These are phyloP conservation scores for Euschistus heros DNA, from an alignment of 1,140 invertebrate genomes.

Conservation along the genomic window DNA sequence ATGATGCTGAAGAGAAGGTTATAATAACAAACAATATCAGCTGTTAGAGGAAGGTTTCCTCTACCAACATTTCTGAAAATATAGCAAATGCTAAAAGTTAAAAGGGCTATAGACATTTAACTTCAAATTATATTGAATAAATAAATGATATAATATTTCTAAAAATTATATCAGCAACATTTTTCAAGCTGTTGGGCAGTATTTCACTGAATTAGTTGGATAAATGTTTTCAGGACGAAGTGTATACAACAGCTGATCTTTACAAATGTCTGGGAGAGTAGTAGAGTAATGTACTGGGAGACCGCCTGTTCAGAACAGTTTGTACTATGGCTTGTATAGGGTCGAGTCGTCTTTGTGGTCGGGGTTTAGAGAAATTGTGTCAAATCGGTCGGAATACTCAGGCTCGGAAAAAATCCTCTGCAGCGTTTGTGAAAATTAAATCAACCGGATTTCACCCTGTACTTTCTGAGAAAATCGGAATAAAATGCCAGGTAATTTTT, in stretches of 20 bases:
- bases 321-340: conserved; percentile 65
- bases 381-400: conserved; percentile 52
- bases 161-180: too few species aligned
- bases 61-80: too few species aligned
- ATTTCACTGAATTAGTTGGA: neutral
- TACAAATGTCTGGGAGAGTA: conserved; percentile 19
- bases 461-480: conserved; percentile 38
- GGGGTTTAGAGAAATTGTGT: conserved; percentile 63
- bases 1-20: too few species aligned
- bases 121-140: too few species aligned
- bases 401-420: conserved; percentile 44
- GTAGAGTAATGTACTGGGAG: conserved; percentile 22
- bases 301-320: conserved; percentile 45
- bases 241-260: conserved; percentile 16
- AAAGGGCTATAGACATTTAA: too few species aligned
- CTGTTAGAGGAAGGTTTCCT: too few species aligned
- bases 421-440: conserved; percentile 45
- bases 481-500: conserved; percentile 40
- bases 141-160: too few species aligned
- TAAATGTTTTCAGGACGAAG: conserved; percentile 3
- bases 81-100: too few species aligned
- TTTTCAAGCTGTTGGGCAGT: too few species aligned
- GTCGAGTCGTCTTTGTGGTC: conserved; percentile 62
- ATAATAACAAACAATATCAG: too few species aligned
- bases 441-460: conserved; percentile 41